phyloP scores from a whole-genome alignment of 2,888 invertebrate species.

The Rhagonycha fulva region DNA sequence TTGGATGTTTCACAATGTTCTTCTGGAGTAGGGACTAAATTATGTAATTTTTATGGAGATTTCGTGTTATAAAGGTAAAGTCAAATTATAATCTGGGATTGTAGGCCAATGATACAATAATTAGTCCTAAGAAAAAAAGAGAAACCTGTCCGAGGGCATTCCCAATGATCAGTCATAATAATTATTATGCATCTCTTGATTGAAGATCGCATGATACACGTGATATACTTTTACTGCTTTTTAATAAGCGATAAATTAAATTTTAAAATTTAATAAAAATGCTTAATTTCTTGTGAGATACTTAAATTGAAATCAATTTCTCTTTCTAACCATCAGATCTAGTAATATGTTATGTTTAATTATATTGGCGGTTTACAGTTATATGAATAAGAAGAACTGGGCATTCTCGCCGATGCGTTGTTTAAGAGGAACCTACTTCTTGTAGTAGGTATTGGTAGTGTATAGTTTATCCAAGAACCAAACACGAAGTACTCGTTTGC shows the following conservation, averaged over 20 bases:
- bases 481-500: conserved; percentile 4
- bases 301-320: conserved; percentile 13
- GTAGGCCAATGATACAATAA: neutral
- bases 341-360: neutral
- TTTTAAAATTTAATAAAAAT: neutral
- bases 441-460: neutral
- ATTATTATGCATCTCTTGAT: neutral
- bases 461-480: conserved; percentile 1
- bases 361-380: conserved; percentile 13
- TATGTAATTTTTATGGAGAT: neutral
- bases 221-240: neutral
- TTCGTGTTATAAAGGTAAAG: neutral
- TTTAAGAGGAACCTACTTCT: conserved; percentile 16
- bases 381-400: conserved; percentile 8
- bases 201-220: neutral
- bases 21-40: neutral
- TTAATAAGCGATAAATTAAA: neutral
- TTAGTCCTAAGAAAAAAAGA: neutral
- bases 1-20: too few relatives aligned
- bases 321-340: conserved; percentile 9
- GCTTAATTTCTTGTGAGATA: neutral
- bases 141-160: neutral
- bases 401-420: conserved; percentile 3
- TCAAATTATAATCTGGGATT: neutral
- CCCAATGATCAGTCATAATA: neutral